Conservation (phyloP, 2,113 vertebrate genomes). For the Oncorhynchus gorbuscha region DNA sequence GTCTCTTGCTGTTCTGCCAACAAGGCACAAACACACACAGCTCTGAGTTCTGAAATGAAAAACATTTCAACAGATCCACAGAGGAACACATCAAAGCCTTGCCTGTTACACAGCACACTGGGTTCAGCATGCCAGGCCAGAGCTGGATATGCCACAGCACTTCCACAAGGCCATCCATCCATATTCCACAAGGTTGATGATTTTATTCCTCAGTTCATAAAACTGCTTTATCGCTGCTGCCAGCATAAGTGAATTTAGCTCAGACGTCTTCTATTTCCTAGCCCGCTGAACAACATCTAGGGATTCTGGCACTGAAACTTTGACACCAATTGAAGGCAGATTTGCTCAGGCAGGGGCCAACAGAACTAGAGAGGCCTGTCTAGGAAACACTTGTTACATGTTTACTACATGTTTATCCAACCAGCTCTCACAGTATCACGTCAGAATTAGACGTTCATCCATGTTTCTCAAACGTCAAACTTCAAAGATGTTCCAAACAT, state of each 20-base stretch:
- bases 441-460: too few relatives aligned
- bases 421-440: too few relatives aligned
- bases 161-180: neutral
- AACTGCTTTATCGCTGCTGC: conserved; percentile 50
- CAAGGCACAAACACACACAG: conserved; percentile 19
- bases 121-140: conserved; percentile 2
- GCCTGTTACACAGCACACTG: conserved; percentile 7
- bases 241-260: conserved; percentile 4
- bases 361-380: neutral
- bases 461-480: too few relatives aligned
- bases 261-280: too few relatives aligned
- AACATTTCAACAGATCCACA: too few relatives aligned
- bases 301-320: too few relatives aligned
- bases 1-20: conserved; percentile 49
- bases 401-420: neutral
- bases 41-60: too few relatives aligned
- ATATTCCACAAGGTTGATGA: neutral
- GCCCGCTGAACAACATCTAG: too few relatives aligned
- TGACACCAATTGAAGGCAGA: too few relatives aligned
- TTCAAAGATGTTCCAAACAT: too few relatives aligned
- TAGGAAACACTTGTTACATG: neutral
- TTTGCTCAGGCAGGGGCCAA: too few relatives aligned
- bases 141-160: neutral
- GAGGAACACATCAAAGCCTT: too few relatives aligned
- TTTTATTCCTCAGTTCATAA: conserved; percentile 28